These are phyloP conservation scores for Xiphophorus hellerii DNA, from an alignment of 2,113 vertebrate species.

Conservation along the genomic window DNA sequence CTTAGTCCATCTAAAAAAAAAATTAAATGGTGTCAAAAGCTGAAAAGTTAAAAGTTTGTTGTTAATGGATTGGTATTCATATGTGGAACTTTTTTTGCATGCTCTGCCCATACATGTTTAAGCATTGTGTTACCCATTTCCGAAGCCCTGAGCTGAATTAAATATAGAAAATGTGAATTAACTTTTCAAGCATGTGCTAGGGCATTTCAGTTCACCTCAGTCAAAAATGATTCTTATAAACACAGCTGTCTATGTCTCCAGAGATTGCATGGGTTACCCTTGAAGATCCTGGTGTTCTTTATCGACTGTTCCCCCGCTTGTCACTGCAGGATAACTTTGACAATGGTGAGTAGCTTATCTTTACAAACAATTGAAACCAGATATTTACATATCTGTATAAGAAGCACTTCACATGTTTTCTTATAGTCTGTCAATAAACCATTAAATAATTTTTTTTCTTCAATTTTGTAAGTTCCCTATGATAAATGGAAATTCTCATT, in stretches of 20 bases:
- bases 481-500: too few relatives aligned
- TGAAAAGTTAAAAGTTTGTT: too few relatives aligned
- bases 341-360: slow-evolving; percentile 76
- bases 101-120: too few relatives aligned
- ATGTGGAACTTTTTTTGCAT: too few relatives aligned
- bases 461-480: background rate
- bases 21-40: too few relatives aligned
- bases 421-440: background rate
- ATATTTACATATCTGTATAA: background rate
- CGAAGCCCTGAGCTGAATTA: background rate
- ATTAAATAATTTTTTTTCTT: background rate
- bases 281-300: slow-evolving; percentile 82
- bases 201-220: background rate
- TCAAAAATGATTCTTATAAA: background rate
- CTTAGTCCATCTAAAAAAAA: too few relatives aligned
- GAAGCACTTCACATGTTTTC: background rate
- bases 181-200: background rate
- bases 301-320: slow-evolving; percentile 82
- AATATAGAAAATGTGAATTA: background rate
- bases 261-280: slow-evolving; percentile 58
- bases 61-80: too few relatives aligned
- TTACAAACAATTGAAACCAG: background rate
- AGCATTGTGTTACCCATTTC: background rate
- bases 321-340: slow-evolving; percentile 77
- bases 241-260: slow-evolving; percentile 16